A percentile compares a stretch with the other conserved stretches of the same genome.
These are phyloP conservation scores for Pristionchus arcanus DNA, from an alignment of 2,888 invertebrate species.

Conservation along the genomic window DNA sequence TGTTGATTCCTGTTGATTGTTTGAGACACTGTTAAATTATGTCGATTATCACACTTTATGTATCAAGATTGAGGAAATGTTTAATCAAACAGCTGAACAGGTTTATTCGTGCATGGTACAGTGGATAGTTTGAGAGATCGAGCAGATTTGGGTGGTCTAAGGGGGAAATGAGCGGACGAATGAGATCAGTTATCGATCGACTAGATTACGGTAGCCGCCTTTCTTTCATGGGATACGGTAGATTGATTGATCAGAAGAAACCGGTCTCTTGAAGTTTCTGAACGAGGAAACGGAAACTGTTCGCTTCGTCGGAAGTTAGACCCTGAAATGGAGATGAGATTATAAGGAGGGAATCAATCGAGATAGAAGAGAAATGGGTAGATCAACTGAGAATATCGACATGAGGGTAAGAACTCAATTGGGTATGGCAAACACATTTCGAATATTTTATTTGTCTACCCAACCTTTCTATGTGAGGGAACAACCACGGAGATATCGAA, in stretches of 20 bases:
- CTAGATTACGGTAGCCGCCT: slow-evolving; percentile 23
- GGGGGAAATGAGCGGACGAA: background rate
- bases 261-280: slow-evolving; percentile 78
- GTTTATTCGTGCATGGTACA: slow-evolving; percentile 20
- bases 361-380: background rate
- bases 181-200: slow-evolving; percentile 26
- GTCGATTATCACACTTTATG: background rate
- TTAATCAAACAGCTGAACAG: slow-evolving; percentile 31
- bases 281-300: slow-evolving; percentile 78
- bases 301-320: slow-evolving; percentile 61
- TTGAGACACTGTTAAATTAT: background rate
- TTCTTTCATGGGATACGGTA: background rate
- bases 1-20: background rate
- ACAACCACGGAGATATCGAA: background rate
- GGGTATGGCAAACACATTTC: background rate
- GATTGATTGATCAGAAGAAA: slow-evolving; percentile 70
- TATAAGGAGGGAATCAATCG: background rate
- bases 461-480: background rate
- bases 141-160: background rate
- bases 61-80: background rate
- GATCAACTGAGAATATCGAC: background rate
- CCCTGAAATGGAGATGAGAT: background rate
- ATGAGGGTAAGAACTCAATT: background rate
- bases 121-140: slow-evolving; percentile 12
- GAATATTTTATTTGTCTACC: background rate